These are phyloP conservation scores for Puntigrus tetrazona DNA, from an alignment of 2,113 vertebrate genomes.

Conservation along the genomic window DNA sequence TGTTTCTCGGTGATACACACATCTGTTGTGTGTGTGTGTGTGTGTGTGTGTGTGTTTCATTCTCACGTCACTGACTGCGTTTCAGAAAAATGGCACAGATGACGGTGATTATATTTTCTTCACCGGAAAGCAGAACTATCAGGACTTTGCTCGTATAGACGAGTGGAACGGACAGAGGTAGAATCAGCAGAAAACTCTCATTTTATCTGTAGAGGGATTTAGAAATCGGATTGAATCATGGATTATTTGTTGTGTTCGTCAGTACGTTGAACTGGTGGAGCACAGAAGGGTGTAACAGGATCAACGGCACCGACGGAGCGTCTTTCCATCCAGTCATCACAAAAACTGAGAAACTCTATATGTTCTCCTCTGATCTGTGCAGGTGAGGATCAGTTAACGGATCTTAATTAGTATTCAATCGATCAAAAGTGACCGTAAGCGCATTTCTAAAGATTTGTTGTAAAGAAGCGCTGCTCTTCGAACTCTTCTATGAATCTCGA, in stretches of 20 bases:
- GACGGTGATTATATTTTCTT: conserved; percentile 90
- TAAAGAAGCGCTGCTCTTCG: not conserved
- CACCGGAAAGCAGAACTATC: conserved; percentile 83
- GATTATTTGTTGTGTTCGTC: conserved; percentile 7
- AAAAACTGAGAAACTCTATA: conserved; percentile 84
- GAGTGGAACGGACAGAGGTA: conserved; percentile 89
- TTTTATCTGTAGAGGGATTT: conserved; percentile 17
- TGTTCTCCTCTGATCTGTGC: conserved; percentile 95
- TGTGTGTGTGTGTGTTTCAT: not conserved
- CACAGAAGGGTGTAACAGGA: conserved; percentile 88
- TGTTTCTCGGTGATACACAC: not conserved
- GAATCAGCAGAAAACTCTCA: conserved; percentile 12
- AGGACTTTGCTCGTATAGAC: conserved; percentile 87
- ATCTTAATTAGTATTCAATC: not conserved
- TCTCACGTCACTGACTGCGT: not conserved
- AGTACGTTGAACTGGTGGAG: conserved; percentile 90
- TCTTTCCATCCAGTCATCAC: conserved; percentile 86
- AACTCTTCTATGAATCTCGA: not conserved
- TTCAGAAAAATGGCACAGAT: conserved; percentile 86
- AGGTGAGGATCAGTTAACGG: conserved; percentile 73
- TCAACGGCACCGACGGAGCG: conserved; percentile 94
- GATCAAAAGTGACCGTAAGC: not conserved
- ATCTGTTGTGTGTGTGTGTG: too few relatives aligned
- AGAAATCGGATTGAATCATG: too few relatives aligned
- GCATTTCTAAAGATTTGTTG: not conserved